Percentiles rank a stretch among this genome's conserved stretches.
Conservation (phyloP, 35 echinoderm and acorn worm genomes). For the Diadema setosum region DNA sequence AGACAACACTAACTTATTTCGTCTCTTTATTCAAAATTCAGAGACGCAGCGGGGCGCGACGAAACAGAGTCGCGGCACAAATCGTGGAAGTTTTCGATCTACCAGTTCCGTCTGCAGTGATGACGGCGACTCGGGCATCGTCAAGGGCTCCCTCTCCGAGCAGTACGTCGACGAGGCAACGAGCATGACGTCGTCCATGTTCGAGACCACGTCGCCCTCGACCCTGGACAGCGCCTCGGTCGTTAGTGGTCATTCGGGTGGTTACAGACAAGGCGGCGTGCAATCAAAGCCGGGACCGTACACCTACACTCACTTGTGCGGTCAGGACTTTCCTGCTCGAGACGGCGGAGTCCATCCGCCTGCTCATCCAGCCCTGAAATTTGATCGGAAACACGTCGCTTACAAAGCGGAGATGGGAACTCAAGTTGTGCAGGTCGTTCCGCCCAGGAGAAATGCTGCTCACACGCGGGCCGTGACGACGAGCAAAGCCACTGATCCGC, state of each 20-base stretch:
- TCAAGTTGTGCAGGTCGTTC: neutral
- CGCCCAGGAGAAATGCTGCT: neutral
- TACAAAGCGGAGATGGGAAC: neutral
- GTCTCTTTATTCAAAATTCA: neutral
- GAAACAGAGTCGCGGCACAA: neutral
- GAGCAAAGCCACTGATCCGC: neutral
- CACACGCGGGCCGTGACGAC: neutral
- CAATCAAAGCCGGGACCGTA: neutral
- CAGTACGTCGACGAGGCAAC: neutral
- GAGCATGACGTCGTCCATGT: neutral
- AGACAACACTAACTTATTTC: neutral
- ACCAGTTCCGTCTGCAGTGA: slow-evolving; percentile 17
- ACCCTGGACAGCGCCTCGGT: neutral
- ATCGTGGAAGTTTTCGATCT: slow-evolving; percentile 17
- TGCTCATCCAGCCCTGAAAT: neutral
- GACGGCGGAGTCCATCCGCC: neutral
- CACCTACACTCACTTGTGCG: neutral
- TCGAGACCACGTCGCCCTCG: neutral
- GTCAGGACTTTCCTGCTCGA: neutral
- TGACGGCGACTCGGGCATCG: neutral
- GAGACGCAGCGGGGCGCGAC: slow-evolving; percentile 1
- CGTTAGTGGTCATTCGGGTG: neutral
- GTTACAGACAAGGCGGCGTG: neutral
- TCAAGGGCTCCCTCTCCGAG: neutral
- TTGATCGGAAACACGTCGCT: neutral